phyloP scores from a whole-genome alignment of 64 coral and sea anemone species.

The Pocillopora verrucosa region DNA sequence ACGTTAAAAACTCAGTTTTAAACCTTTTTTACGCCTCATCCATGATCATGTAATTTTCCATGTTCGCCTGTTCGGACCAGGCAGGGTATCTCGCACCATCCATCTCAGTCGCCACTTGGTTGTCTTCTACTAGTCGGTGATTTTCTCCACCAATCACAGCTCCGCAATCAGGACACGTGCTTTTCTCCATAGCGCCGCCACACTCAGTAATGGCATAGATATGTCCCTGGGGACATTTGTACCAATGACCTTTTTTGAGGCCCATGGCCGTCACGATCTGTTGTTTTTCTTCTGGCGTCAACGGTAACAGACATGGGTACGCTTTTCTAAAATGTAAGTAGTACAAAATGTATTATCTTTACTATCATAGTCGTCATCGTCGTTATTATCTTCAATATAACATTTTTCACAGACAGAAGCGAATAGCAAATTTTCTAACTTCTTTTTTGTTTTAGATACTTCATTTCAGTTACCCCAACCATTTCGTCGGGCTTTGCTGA shows the following conservation, averaged over 20 bases:
- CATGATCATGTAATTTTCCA: slow-evolving; percentile 70
- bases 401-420: too few species aligned
- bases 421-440: too few species aligned
- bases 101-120: slow-evolving; percentile 84
- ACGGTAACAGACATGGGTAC: not conserved
- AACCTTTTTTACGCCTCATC: slow-evolving; percentile 8
- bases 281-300: slow-evolving; percentile 58
- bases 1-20: not conserved
- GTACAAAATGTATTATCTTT: too few species aligned
- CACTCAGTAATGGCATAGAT: slow-evolving; percentile 72
- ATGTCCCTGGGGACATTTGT: slow-evolving; percentile 70
- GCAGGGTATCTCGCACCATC: slow-evolving; percentile 75
- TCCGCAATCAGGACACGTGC: slow-evolving; percentile 78
- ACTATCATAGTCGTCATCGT: too few species aligned
- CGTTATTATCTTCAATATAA: too few species aligned
- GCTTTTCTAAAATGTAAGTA: not conserved
- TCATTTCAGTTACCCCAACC: too few species aligned
- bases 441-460: too few species aligned
- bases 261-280: slow-evolving; percentile 69
- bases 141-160: too few species aligned
- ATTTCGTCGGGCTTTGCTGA: too few species aligned
- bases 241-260: slow-evolving; percentile 77
- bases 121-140: slow-evolving; percentile 60
- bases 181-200: slow-evolving; percentile 80
- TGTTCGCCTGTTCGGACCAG: slow-evolving; percentile 92